Evolutionary conservation across 2,797 vertebrate genomes (phyloP).

Genomic region (Lates japonicus): DNA sequence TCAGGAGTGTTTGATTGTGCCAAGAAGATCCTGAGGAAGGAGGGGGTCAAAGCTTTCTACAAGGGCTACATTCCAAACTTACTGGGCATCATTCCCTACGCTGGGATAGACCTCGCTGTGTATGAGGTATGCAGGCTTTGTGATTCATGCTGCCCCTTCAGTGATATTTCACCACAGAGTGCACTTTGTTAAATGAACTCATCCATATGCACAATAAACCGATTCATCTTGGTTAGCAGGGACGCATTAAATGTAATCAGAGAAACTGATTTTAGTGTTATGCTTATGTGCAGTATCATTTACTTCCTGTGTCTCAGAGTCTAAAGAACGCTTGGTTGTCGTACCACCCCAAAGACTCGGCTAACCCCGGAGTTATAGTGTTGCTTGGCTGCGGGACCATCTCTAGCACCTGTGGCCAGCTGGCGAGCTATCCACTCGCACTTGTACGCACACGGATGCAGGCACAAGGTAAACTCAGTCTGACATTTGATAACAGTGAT

Average conservation of each 20-base stretch:
- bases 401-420: conserved; percentile 96
- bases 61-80: conserved; percentile 98
- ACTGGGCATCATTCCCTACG: conserved; percentile 97
- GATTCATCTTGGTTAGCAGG: conserved; percentile 11
- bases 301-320: conserved; percentile 81
- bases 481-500: not conserved
- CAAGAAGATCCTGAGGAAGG: conserved; percentile 94
- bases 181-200: conserved; percentile 41
- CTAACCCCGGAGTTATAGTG: conserved; percentile 94
- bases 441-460: conserved; percentile 99
- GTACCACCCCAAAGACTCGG: conserved; percentile 90
- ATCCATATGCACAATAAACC: conserved; percentile 9
- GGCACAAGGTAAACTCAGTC: conserved; percentile 90
- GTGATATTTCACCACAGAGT: conserved; percentile 33
- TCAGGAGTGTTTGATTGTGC: conserved; percentile 95
- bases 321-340: conserved; percentile 94
- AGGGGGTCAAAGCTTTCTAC: conserved; percentile 94
- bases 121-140: conserved; percentile 90
- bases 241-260: conserved; percentile 5
- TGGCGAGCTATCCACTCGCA: conserved; percentile 97
- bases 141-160: not conserved
- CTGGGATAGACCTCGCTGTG: conserved; percentile 96
- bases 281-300: not conserved
- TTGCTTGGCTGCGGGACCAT: conserved; percentile 95
- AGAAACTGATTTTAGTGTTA: not conserved